Base-by-base conservation (phyloP, 2,888 invertebrate genomes). In the Erpobdella octoculata region DNA sequence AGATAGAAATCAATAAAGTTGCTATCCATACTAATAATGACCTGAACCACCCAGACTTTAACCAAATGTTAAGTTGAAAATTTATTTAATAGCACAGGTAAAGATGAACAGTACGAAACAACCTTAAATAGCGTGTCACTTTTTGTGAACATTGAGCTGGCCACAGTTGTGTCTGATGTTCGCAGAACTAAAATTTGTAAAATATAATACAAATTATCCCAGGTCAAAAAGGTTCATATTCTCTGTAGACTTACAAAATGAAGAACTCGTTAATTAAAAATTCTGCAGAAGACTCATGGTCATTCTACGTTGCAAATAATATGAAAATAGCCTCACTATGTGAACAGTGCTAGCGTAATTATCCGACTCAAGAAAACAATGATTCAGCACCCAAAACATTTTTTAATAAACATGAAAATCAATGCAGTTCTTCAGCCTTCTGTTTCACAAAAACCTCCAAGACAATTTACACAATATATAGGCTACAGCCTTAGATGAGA, bases 111-210 rank as follows among this genome's bases (percentile, higher is more conserved):
- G 46, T 25, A 46, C 31, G 28, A 25, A 68, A 31, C 35, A 9
- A 71, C 71, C 48, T 62, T 64, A 18, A 62, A 71, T 31, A 65
- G 71, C 36, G 48, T 33, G 36, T 64, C 65, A 37, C 21, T 71
- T 41, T 53, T 59, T n/a, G 66, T 67, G 25, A 33, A 69, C 36
- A 70, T 68, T 15, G 90, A 86, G 75, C 88, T 88, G 0, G 90
- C 90, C 46, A 87, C 88, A 15, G 88, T 87, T 1, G 86, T 86
- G 62, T 89, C 87, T 0, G 91, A 90, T 75, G 91, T 86, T 75
- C 87, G 87, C 6, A 88, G 86, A 80, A 86, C 90, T 90, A 78
- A 15, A 33, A 31, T 37, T 25, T 8, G 25, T n/a, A 28, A 28
- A 62, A 15, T n/a, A 28, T n/a, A 8, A 0, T 31, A 28, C 1